These are phyloP conservation scores for Colistium nudipinnis DNA, from an alignment of 2,113 vertebrate genomes.

Conservation along the genomic window DNA sequence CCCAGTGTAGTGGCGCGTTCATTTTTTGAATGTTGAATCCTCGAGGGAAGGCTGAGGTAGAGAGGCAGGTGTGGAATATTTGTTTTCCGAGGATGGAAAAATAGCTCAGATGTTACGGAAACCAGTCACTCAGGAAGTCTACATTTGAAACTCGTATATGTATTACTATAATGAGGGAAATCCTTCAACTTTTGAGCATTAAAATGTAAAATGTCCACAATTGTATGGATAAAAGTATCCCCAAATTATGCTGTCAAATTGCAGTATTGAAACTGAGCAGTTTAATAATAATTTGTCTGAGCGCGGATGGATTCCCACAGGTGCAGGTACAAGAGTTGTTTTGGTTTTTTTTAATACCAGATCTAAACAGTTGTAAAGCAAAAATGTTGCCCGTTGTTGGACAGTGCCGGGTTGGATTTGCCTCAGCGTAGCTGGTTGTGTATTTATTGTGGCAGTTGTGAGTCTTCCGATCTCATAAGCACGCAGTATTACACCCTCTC, in stretches of 20 bases:
- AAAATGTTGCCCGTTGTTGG: background rate
- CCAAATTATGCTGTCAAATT: no score
- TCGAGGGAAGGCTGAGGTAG: constrained; percentile 23
- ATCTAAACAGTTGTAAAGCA: constrained; percentile 7
- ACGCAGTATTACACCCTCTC: background rate
- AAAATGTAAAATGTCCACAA: no score
- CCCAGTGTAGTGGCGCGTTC: constrained; percentile 42
- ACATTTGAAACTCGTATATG: background rate
- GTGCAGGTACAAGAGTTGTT: no score
- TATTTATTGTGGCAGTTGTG: background rate
- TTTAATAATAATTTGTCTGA: no score
- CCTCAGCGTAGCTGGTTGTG: background rate
- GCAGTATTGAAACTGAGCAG: no score
- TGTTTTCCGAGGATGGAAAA: background rate
- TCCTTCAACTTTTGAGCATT: no score
- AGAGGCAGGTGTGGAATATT: constrained; percentile 33
- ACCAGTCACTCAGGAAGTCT: constrained; percentile 33
- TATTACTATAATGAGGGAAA: no score
- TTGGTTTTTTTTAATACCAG: background rate
- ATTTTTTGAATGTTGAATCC: constrained; percentile 28
- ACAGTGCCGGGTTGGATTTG: background rate
- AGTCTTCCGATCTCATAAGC: background rate
- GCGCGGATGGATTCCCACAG: no score
- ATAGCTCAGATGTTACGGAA: background rate
- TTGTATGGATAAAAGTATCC: no score